These are phyloP conservation scores for Andrena hattorfiana DNA, from an alignment of 2,888 invertebrate species.

Conservation along the genomic window DNA sequence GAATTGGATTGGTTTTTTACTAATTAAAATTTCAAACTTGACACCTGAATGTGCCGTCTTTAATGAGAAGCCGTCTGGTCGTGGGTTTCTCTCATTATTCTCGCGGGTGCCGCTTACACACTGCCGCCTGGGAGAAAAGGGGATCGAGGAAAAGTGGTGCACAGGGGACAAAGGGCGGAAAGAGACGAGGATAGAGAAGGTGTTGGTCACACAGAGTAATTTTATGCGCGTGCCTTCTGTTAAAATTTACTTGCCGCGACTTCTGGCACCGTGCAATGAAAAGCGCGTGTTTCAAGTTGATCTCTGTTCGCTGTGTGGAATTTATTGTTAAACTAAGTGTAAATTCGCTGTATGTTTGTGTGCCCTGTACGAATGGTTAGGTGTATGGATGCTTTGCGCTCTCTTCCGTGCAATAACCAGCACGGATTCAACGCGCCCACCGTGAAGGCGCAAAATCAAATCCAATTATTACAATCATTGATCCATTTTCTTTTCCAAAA, in stretches of 20 bases:
- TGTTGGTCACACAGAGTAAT: slow-evolving; percentile 49
- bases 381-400: neutral
- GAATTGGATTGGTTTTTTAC: slow-evolving; percentile 74
- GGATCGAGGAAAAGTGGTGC: slow-evolving; percentile 27
- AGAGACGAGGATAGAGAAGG: slow-evolving; percentile 43
- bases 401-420: too few species aligned
- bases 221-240: slow-evolving; percentile 47
- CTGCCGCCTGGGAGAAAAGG: slow-evolving; percentile 43
- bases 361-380: neutral
- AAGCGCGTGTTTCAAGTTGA: neutral
- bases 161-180: slow-evolving; percentile 32
- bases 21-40: slow-evolving; percentile 80
- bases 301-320: neutral
- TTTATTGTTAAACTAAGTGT: neutral
- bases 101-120: slow-evolving; percentile 65
- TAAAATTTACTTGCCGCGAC: slow-evolving; percentile 36
- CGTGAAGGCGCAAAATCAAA: too few species aligned
- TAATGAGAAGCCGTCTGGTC: slow-evolving; percentile 76
- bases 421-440: too few species aligned
- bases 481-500: too few species aligned
- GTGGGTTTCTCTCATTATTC: slow-evolving; percentile 73
- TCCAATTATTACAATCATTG: too few species aligned
- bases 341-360: neutral
- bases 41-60: slow-evolving; percentile 75
- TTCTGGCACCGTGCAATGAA: slow-evolving; percentile 23